Percentiles rank a stretch among this genome's conserved stretches.
Conservation (phyloP, 1,140 invertebrate genomes). For the Maniola jurtina region DNA sequence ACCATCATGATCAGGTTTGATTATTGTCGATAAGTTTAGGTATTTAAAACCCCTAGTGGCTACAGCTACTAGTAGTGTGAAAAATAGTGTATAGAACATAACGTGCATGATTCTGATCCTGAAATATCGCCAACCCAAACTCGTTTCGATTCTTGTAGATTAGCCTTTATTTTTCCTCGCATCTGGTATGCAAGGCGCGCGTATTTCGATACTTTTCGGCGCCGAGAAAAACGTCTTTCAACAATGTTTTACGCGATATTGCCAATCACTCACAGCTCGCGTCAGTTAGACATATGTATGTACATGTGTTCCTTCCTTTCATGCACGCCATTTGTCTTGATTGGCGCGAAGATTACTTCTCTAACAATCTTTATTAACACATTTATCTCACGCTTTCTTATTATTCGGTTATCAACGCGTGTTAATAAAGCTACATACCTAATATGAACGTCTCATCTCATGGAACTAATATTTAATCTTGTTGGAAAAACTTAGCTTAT, state of each 20-base stretch:
- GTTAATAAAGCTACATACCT: not conserved
- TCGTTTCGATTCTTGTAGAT: conserved; percentile 15
- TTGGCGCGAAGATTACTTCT: conserved; percentile 44
- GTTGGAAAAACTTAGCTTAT: not conserved
- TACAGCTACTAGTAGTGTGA: too few relatives aligned
- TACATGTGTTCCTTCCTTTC: conserved; percentile 33
- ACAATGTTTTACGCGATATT: conserved; percentile 52
- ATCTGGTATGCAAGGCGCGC: conserved; percentile 34
- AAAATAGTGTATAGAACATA: too few relatives aligned
- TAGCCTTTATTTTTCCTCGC: conserved; percentile 18
- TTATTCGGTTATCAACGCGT: not conserved
- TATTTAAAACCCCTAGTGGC: too few relatives aligned
- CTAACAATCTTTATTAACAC: conserved; percentile 43
- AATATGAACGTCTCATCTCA: not conserved
- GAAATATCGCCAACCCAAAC: not conserved
- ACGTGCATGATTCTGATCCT: not conserved
- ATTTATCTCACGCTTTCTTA: conserved; percentile 21
- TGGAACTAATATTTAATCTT: not conserved
- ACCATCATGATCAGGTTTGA: too few relatives aligned
- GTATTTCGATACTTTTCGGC: conserved; percentile 39
- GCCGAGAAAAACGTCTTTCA: conserved; percentile 41
- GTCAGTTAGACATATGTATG: conserved; percentile 39
- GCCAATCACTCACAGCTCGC: conserved; percentile 49
- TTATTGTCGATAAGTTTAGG: too few relatives aligned
- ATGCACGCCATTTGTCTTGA: conserved; percentile 50